phyloP scores from a whole-genome alignment of 2,113 vertebrate genomes.

The Glareola pratincola region DNA sequence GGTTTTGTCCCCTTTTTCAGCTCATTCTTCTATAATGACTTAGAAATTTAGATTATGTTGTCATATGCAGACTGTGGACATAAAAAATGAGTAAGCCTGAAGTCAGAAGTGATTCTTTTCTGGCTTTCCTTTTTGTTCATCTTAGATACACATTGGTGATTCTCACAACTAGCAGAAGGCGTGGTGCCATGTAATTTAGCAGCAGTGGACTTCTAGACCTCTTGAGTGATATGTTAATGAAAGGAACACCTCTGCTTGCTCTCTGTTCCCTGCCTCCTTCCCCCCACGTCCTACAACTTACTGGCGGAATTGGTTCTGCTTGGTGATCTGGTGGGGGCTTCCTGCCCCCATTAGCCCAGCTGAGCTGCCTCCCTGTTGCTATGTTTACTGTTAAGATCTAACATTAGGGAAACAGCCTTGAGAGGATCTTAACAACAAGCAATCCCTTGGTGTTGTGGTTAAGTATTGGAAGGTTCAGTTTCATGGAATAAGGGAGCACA shows the following conservation, averaged over 20 bases:
- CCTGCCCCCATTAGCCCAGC: not conserved
- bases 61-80: not conserved
- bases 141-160: not conserved
- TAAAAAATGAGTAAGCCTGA: not conserved
- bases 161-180: not conserved
- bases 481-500: not conserved
- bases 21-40: not conserved
- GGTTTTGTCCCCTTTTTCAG: not conserved
- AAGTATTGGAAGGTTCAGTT: not conserved
- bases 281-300: accelerated
- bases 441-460: not conserved
- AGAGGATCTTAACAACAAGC: not conserved
- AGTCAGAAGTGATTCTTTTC: not conserved
- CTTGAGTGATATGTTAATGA: not conserved
- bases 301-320: not conserved
- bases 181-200: not conserved
- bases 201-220: not conserved
- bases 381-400: accelerated
- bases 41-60: not conserved
- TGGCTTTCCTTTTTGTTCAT: not conserved
- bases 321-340: accelerated
- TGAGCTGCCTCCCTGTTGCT: not conserved
- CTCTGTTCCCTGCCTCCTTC: not conserved
- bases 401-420: not conserved
- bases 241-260: not conserved